A percentile compares a stretch with the other conserved stretches of the same genome.
These are phyloP conservation scores for Sarcophaga caerulescens DNA, from an alignment of 2,888 invertebrate species.

Conservation along the genomic window DNA sequence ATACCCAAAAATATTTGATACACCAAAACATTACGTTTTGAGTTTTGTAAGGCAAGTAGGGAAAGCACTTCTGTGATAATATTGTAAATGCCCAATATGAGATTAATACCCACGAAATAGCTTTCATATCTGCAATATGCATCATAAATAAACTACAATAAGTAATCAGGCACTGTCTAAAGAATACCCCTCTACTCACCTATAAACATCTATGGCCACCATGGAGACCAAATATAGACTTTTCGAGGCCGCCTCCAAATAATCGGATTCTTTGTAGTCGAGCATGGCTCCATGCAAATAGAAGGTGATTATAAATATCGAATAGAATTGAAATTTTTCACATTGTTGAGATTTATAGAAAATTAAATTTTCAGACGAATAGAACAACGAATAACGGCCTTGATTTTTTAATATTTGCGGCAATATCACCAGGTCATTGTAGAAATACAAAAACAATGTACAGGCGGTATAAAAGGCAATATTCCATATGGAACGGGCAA, in stretches of 20 bases:
- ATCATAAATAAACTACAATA: background rate
- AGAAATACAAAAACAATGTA: conserved; percentile 78
- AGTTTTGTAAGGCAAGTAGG: conserved; percentile 77
- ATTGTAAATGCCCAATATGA: conserved; percentile 79
- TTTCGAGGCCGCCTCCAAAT: conserved; percentile 78
- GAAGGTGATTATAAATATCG: conserved; percentile 79
- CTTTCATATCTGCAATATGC: conserved; percentile 78
- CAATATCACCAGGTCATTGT: conserved; percentile 80
- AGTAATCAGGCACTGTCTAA: background rate
- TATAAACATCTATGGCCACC: conserved; percentile 77
- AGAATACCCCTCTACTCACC: conserved; percentile 70
- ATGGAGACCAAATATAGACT: conserved; percentile 77
- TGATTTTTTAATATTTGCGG: conserved; percentile 79
- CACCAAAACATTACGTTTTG: conserved; percentile 77
- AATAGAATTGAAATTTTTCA: conserved; percentile 80
- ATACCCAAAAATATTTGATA: conserved; percentile 79
- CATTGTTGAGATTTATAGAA: conserved; percentile 80
- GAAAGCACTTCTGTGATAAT: conserved; percentile 79
- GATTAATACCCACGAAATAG: conserved; percentile 80
- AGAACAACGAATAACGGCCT: conserved; percentile 79
- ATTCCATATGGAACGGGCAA: conserved; percentile 79
- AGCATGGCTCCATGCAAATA: conserved; percentile 79
- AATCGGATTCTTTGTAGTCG: conserved; percentile 79
- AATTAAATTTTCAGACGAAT: conserved; percentile 80
- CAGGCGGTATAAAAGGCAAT: conserved; percentile 80